Conservation (phyloP, 2,888 invertebrate genomes). For the Drosophila nigritarsus region DNA sequence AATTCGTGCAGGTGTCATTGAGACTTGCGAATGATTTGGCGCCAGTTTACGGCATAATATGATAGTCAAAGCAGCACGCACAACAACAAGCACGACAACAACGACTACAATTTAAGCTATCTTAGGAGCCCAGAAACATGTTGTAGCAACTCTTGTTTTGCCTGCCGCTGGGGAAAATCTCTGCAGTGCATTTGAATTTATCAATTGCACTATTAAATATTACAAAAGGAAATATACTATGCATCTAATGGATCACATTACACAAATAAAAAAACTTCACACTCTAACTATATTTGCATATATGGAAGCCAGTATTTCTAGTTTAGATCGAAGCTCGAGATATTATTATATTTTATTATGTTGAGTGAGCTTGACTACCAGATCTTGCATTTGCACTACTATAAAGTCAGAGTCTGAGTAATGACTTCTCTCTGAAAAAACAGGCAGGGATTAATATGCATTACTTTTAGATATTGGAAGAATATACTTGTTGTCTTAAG, state of each 20-base stretch:
- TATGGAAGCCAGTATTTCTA: neutral
- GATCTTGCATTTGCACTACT: neutral
- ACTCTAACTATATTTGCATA: neutral
- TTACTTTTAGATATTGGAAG: neutral
- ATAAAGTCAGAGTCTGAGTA: neutral
- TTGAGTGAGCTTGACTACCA: neutral
- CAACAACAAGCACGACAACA: constrained; percentile 35
- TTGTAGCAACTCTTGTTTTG: constrained; percentile 7
- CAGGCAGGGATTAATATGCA: neutral
- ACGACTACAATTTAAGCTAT: constrained; percentile 20
- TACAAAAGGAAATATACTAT: neutral
- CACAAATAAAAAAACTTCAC: neutral
- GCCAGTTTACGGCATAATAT: constrained; percentile 75
- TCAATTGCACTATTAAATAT: neutral
- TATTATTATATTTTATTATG: neutral
- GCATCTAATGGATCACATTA: neutral
- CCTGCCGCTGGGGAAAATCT: constrained; percentile 2
- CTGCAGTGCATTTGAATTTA: neutral
- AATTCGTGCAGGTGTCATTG: constrained; percentile 80
- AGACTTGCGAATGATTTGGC: constrained; percentile 80
- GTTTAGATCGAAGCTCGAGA: neutral
- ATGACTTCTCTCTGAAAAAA: neutral
- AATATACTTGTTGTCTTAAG: neutral
- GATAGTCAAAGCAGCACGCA: constrained; percentile 48
- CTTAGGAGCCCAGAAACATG: constrained; percentile 7